Evolutionary conservation across 2,888 invertebrate species (phyloP).

Genomic region (Leucania comma): DNA sequence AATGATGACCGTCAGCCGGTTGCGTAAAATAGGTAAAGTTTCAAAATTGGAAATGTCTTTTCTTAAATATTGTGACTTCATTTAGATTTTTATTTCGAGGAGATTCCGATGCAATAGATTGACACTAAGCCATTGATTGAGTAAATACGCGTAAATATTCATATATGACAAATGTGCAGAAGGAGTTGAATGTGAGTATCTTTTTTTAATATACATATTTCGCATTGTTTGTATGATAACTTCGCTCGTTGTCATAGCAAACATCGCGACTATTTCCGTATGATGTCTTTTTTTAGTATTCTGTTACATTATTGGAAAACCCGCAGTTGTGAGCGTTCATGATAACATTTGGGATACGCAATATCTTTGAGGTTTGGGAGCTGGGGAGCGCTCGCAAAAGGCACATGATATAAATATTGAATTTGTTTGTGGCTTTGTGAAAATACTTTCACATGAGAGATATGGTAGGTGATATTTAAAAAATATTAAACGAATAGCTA

Average conservation of each 20-base stretch:
- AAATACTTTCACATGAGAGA: neutral
- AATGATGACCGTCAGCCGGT: constrained; percentile 31
- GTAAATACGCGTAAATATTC: neutral
- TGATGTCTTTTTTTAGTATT: constrained; percentile 28
- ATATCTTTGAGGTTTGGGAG: constrained; percentile 31
- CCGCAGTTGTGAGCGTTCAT: constrained; percentile 43
- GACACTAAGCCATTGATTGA: too few species aligned
- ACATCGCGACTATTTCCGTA: constrained; percentile 19
- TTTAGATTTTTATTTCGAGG: neutral
- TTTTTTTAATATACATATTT: neutral
- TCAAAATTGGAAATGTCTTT: constrained; percentile 17
- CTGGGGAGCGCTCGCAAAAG: constrained; percentile 9
- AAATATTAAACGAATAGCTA: too few species aligned
- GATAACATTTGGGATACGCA: constrained; percentile 33
- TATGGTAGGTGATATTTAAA: neutral
- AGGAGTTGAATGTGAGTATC: neutral
- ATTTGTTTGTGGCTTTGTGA: constrained; percentile 34
- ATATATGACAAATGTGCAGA: neutral
- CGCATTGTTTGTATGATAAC: constrained; percentile 22
- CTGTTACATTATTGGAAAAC: constrained; percentile 34
- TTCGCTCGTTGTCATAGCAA: constrained; percentile 24
- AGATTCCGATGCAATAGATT: neutral
- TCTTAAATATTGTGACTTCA: constrained; percentile 1
- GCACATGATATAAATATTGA: constrained; percentile 27
- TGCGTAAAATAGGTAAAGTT: constrained; percentile 36